Evolutionary conservation across 2,113 vertebrate genomes (phyloP).

Genomic region (Cynopterus brachyotis): DNA sequence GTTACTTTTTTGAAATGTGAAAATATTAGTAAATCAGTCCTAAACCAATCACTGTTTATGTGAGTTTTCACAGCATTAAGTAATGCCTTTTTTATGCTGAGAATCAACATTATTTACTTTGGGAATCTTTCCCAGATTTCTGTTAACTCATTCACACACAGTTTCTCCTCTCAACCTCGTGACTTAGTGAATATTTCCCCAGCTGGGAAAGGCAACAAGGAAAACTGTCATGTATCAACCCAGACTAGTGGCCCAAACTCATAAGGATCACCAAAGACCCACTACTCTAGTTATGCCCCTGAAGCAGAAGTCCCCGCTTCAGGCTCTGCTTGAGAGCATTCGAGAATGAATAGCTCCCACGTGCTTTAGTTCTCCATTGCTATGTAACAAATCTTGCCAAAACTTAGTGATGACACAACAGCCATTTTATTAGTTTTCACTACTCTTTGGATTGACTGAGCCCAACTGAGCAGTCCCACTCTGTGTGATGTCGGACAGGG

Average conservation of each 20-base stretch:
- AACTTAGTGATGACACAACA: not conserved
- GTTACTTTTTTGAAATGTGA: slow-evolving; percentile 42
- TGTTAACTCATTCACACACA: slow-evolving; percentile 38
- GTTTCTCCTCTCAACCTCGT: slow-evolving; percentile 15
- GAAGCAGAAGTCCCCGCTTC: not conserved
- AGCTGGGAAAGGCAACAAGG: not conserved
- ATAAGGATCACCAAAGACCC: not conserved
- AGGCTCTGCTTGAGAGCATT: not conserved
- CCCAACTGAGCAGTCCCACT: not conserved
- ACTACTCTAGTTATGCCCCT: not conserved
- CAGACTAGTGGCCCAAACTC: not conserved
- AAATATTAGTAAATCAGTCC: slow-evolving; percentile 18
- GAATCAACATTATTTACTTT: slow-evolving; percentile 55
- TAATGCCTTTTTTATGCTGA: slow-evolving; percentile 54
- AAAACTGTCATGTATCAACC: not conserved
- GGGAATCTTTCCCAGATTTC: slow-evolving; percentile 54
- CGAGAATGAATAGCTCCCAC: not conserved
- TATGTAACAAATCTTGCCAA: not conserved
- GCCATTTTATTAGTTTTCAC: not conserved
- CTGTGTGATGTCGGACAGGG: not conserved
- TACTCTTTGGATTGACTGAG: not conserved
- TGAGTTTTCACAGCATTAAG: slow-evolving; percentile 34
- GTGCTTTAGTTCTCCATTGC: not conserved
- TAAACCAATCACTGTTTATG: slow-evolving; percentile 43
- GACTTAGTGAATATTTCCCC: not conserved